phyloP scores from a whole-genome alignment of 2,113 vertebrate species.

The Brachyistius frenatus region DNA sequence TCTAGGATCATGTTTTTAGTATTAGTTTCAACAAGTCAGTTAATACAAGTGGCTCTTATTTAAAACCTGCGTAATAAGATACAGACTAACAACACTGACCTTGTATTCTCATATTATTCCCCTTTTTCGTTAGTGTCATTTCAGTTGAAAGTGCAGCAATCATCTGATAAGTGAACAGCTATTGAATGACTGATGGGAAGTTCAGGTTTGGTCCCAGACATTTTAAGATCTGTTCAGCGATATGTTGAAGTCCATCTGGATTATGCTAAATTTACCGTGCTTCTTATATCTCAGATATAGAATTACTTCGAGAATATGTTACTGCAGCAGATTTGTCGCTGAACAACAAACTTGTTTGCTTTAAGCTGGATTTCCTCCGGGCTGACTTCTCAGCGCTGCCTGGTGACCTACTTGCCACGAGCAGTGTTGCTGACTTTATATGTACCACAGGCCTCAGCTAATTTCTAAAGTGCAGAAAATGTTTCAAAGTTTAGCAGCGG shows the following conservation, averaged over 20 bases:
- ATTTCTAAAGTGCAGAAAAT: constrained; percentile 33
- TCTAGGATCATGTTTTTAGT: constrained; percentile 2
- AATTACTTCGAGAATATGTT: constrained; percentile 34
- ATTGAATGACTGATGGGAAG: neutral
- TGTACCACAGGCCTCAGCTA: constrained; percentile 11
- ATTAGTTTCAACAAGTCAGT: neutral
- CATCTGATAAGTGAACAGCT: neutral
- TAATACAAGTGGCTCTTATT: neutral
- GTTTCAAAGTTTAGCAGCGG: constrained; percentile 41
- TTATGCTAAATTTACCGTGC: constrained; percentile 17
- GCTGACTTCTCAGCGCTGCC: constrained; percentile 30
- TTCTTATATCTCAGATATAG: constrained; percentile 29
- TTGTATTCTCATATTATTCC: neutral
- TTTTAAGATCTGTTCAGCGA: neutral
- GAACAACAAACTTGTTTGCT: constrained; percentile 59
- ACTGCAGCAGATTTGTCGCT: constrained; percentile 31
- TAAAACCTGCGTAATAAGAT: neutral
- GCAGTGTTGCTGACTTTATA: constrained; percentile 44
- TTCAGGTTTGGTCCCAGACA: neutral
- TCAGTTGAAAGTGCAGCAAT: neutral
- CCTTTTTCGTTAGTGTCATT: neutral
- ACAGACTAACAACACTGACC: neutral
- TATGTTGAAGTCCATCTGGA: constrained; percentile 1
- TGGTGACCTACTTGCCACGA: constrained; percentile 72
- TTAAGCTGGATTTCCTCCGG: constrained; percentile 67